Conservation (phyloP, 2,797 vertebrate species). For the Paguma larvata region DNA sequence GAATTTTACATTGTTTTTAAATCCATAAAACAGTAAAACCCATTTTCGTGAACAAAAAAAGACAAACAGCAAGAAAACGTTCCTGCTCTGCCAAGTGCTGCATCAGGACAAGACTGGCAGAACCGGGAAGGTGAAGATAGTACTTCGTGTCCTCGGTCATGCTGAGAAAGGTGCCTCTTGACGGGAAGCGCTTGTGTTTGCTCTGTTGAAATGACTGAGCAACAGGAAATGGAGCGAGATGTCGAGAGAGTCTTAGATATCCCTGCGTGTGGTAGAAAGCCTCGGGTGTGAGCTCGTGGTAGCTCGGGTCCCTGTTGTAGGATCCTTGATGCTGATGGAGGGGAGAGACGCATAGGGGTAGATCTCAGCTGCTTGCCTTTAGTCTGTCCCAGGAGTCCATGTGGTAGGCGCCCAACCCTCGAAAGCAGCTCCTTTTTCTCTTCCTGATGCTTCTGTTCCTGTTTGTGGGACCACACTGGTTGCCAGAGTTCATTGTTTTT, state of each 20-base stretch:
- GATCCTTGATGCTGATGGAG: too few relatives aligned
- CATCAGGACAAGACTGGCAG: background rate
- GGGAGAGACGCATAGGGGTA: background rate
- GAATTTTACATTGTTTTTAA: slow-evolving; percentile 23
- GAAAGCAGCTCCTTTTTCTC: background rate
- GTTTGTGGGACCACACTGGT: background rate
- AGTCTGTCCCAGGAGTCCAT: fast-evolving
- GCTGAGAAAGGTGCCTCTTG: background rate
- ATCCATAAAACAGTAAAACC: background rate
- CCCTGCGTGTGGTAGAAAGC: background rate
- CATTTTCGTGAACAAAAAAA: background rate
- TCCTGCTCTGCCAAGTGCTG: background rate
- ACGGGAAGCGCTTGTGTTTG: background rate
- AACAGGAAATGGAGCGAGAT: background rate
- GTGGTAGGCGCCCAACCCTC: background rate
- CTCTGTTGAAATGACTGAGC: background rate
- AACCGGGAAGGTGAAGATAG: background rate
- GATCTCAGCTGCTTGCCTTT: background rate
- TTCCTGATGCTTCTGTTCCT: background rate
- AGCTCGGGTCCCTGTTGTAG: background rate
- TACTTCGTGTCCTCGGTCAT: background rate
- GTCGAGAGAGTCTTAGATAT: background rate
- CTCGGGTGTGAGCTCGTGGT: background rate
- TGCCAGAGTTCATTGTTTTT: background rate
- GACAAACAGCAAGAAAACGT: background rate